Percentiles rank a stretch among this genome's conserved stretches.
Conservation (phyloP, 2,888 invertebrate species). For the Matsumyia berberina region DNA sequence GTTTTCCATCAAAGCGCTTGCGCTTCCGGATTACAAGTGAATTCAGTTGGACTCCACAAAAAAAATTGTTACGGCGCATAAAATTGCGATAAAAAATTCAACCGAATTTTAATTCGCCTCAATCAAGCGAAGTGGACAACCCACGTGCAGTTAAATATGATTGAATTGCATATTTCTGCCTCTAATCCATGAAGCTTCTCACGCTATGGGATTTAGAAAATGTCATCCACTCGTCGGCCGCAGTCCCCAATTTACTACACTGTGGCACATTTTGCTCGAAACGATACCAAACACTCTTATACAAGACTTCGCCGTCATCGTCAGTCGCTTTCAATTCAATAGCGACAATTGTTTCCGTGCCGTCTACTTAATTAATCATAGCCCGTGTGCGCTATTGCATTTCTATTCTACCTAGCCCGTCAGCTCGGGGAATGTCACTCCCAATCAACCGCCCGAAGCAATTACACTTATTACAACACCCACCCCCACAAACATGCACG, state of each 20-base stretch:
- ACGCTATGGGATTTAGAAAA: conserved; percentile 7
- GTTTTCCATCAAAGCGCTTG: too few species aligned
- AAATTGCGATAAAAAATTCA: too few species aligned
- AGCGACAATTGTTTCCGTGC: conserved; percentile 23
- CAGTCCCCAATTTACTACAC: background rate
- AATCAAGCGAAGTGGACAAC: background rate
- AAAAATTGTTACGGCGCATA: too few species aligned
- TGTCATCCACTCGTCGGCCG: background rate
- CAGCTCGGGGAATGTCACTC: conserved; percentile 9
- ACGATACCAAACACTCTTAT: conserved; percentile 17
- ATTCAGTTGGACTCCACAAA: too few species aligned
- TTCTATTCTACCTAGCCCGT: background rate
- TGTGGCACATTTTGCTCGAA: background rate
- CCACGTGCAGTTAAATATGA: background rate
- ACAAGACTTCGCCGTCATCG: background rate
- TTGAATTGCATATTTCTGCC: background rate
- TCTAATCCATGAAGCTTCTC: background rate
- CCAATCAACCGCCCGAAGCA: conserved; percentile 35
- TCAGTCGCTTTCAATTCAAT: background rate
- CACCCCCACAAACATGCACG: conserved; percentile 1
- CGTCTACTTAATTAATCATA: conserved; percentile 33
- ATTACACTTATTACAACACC: conserved; percentile 33
- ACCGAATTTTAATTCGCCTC: too few species aligned
- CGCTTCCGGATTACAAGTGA: too few species aligned
- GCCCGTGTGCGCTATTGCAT: conserved; percentile 38